Percentiles rank a stretch among this genome's conserved stretches.
phyloP scores from a whole-genome alignment of 2,888 invertebrate genomes.

The Conus canariensis region DNA sequence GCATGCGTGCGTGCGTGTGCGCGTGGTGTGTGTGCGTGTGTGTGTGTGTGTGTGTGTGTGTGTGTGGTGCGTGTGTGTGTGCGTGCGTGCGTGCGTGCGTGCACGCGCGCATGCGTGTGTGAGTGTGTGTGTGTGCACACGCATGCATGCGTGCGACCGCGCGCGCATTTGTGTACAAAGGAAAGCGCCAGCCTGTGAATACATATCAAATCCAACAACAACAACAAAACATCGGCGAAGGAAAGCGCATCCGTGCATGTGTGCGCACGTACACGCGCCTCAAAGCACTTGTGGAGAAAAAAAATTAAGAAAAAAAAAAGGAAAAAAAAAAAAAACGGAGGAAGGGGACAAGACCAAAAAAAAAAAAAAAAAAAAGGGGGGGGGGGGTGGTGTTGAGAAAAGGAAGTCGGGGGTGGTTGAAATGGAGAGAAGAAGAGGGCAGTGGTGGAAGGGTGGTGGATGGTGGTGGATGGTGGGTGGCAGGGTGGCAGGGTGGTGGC shows the following conservation, averaged over 20 bases:
- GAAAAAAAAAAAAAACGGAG: not conserved
- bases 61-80: conserved; percentile 20
- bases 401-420: not conserved
- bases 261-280: not conserved
- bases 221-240: too few relatives aligned
- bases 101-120: not conserved
- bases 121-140: not conserved
- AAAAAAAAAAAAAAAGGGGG: not conserved
- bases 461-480: not conserved
- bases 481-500: not conserved
- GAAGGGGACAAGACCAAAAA: not conserved
- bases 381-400: not conserved
- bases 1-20: too few relatives aligned
- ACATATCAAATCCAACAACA: too few relatives aligned
- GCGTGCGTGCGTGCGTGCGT: not conserved
- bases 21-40: not conserved
- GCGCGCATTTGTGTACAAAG: not conserved
- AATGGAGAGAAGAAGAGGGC: not conserved
- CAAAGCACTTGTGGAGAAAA: not conserved
- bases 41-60: conserved; percentile 11
- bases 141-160: not conserved
- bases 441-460: not conserved
- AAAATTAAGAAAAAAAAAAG: not conserved
- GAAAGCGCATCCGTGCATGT: not conserved
- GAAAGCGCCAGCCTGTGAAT: too few relatives aligned